Evolutionary conservation across 1,140 invertebrate genomes (phyloP), one percentile per base, ranked within the genome.

Genomic region (Anthonomus grandis): DNA sequence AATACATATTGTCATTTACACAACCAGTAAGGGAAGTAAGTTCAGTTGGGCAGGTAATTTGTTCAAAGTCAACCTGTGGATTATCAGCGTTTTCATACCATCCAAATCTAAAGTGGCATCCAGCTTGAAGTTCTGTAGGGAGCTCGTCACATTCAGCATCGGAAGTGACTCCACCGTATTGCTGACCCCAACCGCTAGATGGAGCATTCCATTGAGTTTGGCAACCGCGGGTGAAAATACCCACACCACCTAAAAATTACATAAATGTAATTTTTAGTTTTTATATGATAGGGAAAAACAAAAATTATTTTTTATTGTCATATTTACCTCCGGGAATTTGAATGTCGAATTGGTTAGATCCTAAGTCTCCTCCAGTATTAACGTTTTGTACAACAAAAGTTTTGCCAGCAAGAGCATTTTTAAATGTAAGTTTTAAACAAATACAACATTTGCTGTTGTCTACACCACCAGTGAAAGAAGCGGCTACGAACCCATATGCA

Each of bases 171-270:
- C 54, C 54, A 17, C 54, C 54, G 36, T 57, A 53, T 48, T 62
- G 60, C 10, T 47, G 12, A 19, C 60, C 60, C 60, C 60, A 62
- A 10, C 60, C 55, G 34, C 6, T 37, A 21, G 38, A 41, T 31
- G 60, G 47, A 31, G 48, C 34, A 44, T 57, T 53, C 59, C 59
- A 61, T 34, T 61, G 59, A 37, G 23, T 45, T 39, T 31, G 24
- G 22, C 60, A 62, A 22, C 60, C 60, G 10, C 13, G 10, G 13
- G 54, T 52, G 45, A 57, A 57, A 13, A 48, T 42, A 8, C 60
- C 60, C 36, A 62, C 55, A 24, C 60, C 60, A 54, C 60, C 60
- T 57, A 17, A 22, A 50, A 50, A n/a, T n/a, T n/a, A n/a, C n/a
- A n/a, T n/a, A n/a, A n/a, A n/a, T n/a, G n/a, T n/a, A n/a, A n/a